Evolutionary conservation across 2,797 vertebrate species (phyloP), one percentile per base, ranked within the genome.

Genomic region (Delichon dasypus): DNA sequence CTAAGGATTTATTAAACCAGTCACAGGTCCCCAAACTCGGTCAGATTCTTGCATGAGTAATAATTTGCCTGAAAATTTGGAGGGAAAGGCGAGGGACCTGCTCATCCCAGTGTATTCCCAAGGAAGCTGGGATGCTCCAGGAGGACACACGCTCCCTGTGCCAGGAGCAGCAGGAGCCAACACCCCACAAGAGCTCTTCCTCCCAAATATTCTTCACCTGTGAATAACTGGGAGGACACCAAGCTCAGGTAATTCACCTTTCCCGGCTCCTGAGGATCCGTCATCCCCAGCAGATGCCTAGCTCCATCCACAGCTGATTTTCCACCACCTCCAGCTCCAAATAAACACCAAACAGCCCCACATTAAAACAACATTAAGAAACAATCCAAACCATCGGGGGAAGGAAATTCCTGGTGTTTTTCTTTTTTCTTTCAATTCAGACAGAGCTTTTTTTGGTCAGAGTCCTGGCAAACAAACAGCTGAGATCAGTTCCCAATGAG

Each of bases 401-500:
- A 89, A 92, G 91, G 92, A 95, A 94, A 96, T 93, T 81, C 87
- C 58, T 77, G 55, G 40, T 50, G 67, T 44, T 88, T 48, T 53
- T 54, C 51, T 51, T 50, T 86, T 67, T 38, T 44, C 50, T 90
- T 79, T 79, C 73, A 62, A 89, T 95, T 94, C 93, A 91, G 58
- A 88, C 64, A 11, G 82, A 89, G 84, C 42, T 73, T 93, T 94
- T 94, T 94, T 93, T 80, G 83, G 83, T 91, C 50, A 1, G 67
- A 93, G 92, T 84, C 78, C 95, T 96, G 95, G 91, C 96, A 95
- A 94, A 87, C 47, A 71, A 93, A 75, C 54, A 77, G 90, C 94
- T 93, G 94, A 96, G 89, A 94, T 96, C 95, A 88, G 94, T 94
- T 96, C 95, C 90, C 96, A 92, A 62, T 92, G 91, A 93, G 88